Percentiles rank a stretch among this genome's conserved stretches.
Conservation (phyloP, 92 coral and sea anemone species). For the Epizoanthus scotinus region DNA sequence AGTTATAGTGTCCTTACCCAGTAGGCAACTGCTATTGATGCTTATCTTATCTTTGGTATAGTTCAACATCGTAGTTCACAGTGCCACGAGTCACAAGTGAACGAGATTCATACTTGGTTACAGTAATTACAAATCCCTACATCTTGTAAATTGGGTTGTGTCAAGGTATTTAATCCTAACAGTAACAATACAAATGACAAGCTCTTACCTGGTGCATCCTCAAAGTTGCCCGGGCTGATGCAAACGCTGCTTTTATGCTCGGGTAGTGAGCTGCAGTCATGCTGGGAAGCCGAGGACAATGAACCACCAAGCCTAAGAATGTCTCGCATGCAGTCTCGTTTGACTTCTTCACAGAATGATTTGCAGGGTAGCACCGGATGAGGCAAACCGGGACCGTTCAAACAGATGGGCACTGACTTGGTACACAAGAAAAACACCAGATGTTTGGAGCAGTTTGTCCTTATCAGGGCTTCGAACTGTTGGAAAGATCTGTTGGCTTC, state of each 20-base stretch:
- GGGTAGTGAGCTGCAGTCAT: conserved; percentile 71
- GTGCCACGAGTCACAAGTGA: too few species aligned
- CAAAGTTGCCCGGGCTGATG: conserved; percentile 64
- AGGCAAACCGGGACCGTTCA: conserved; percentile 35
- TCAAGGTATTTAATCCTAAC: too few species aligned
- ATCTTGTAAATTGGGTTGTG: too few species aligned
- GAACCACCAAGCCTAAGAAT: conserved; percentile 40
- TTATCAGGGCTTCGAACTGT: conserved; percentile 42
- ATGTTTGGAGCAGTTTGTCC: conserved; percentile 69
- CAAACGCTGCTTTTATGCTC: conserved; percentile 73
- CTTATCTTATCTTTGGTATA: too few species aligned
- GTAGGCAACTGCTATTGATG: too few species aligned
- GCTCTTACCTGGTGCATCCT: conserved; percentile 37
- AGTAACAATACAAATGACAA: not conserved
- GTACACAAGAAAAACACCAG: conserved; percentile 83
- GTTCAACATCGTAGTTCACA: too few species aligned
- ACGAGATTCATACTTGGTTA: too few species aligned
- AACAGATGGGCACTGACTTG: conserved; percentile 77
- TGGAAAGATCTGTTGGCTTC: conserved; percentile 38
- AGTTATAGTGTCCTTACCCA: too few species aligned
- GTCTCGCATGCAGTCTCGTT: conserved; percentile 64
- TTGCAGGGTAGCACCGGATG: conserved; percentile 80
- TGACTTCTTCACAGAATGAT: conserved; percentile 71
- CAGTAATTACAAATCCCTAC: too few species aligned
- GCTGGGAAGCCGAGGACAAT: conserved; percentile 51